phyloP scores from a whole-genome alignment of 2,113 vertebrate species.

The Corydoras sp. region DNA sequence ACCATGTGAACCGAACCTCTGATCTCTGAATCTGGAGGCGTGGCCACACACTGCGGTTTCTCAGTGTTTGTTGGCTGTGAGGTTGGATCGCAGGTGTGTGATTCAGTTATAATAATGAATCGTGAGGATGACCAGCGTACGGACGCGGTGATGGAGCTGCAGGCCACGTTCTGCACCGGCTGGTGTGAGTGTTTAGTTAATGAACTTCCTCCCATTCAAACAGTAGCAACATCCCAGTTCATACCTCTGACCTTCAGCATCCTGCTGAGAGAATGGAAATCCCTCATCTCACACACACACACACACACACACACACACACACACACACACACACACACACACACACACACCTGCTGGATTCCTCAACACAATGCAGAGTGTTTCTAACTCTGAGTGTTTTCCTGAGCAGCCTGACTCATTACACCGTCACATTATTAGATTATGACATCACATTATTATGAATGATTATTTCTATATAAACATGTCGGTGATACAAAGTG shows the following conservation, averaged over 20 bases:
- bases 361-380: neutral
- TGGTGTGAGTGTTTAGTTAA: constrained; percentile 5
- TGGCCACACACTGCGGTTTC: no score
- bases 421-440: no score
- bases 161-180: neutral
- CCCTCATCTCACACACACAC: neutral
- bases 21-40: no score
- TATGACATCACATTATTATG: no score
- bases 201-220: constrained; percentile 45
- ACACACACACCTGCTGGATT: constrained; percentile 2
- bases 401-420: neutral
- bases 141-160: no score
- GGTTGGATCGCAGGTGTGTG: no score
- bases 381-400: constrained; percentile 5
- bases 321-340: constrained; percentile 16
- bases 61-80: no score
- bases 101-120: no score
- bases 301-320: constrained; percentile 25
- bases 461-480: no score
- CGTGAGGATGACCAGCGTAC: no score
- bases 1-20: no score
- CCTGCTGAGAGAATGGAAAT: constrained; percentile 36
- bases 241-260: constrained; percentile 37
- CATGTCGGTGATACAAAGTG: no score
- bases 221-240: constrained; percentile 43